Evolutionary conservation across 2,797 vertebrate genomes (phyloP).

Genomic region (Myotis daubentonii): DNA sequence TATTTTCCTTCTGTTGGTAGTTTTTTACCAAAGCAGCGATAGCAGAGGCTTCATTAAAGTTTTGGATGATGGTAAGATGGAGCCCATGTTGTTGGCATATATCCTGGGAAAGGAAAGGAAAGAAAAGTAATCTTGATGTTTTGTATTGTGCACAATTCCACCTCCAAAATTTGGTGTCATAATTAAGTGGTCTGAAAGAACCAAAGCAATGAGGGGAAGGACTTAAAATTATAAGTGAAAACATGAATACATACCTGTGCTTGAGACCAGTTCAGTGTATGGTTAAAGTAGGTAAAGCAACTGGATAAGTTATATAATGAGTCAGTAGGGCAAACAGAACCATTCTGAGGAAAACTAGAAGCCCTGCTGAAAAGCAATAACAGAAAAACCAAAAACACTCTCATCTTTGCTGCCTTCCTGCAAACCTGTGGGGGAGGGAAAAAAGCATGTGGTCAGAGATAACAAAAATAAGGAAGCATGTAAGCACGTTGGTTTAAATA

Average conservation of each 20-base stretch:
- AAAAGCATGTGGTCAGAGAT: background rate
- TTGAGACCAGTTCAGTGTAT: background rate
- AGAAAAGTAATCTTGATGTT: background rate
- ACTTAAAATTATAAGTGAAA: constrained; percentile 12
- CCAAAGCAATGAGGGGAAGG: background rate
- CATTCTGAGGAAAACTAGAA: background rate
- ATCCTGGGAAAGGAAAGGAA: background rate
- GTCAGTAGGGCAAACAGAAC: background rate
- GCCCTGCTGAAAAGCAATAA: background rate
- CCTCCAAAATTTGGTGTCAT: background rate
- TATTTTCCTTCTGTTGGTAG: background rate
- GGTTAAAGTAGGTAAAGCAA: background rate
- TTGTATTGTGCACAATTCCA: background rate
- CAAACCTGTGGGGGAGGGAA: background rate
- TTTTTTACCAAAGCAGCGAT: background rate
- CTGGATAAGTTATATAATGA: background rate
- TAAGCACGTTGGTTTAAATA: background rate
- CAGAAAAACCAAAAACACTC: background rate
- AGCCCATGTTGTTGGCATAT: background rate
- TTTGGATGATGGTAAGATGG: background rate
- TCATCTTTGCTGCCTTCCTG: background rate
- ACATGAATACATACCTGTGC: background rate
- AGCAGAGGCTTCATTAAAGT: background rate
- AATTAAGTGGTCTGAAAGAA: background rate
- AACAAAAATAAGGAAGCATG: background rate